Evolutionary conservation across 2,797 vertebrate species (phyloP), one percentile per base, ranked within the genome.

Genomic region (Ataeniobius toweri): DNA sequence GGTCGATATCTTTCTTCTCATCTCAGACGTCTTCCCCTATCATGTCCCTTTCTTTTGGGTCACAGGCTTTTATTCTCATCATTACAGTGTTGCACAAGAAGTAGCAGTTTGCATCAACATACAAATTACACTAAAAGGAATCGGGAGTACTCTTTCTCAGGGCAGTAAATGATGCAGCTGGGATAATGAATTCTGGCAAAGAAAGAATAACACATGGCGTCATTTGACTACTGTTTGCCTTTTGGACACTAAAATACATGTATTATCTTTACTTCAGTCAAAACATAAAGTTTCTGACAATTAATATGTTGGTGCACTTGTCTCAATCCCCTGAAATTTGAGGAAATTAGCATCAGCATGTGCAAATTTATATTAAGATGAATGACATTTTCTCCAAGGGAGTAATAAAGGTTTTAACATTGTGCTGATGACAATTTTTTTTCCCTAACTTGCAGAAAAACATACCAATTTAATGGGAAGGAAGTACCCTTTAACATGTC

Each of bases 191-290:
- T 89, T 87, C 76, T 85, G 77, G 59, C 83, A 83, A 55, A 63
- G 76, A 87, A 81, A 89, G 84, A 76, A 80, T 75, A 83, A 89
- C 83, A 90, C 85, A 87, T 87, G 84, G 83, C 89, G 83, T 86
- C 46, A 81, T 83, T 91, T 83, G 77, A 91, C 85, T 71, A 85
- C 80, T 83, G 79, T 80, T 73, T 53, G 72, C 79, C 41, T 24
- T 82, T 75, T 85, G 39, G 78, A 39, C 61, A 72, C 73, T 80
- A 79, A 80, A 79, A 79, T 77, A 84, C 69, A 84, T 41, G 70
- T 73, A 63, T 26, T 83, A 53, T 56, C 65, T 65, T 80, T 55
- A 46, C 74, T 77, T 74, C 46, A 75, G 77, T 80, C 63, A 80
- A 80, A 81, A 83, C 78, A 84, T 75, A 70, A 80, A 71, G 61